These are phyloP conservation scores for Tanytarsus gracilentus DNA, from an alignment of 2,888 invertebrate genomes.

Conservation along the genomic window DNA sequence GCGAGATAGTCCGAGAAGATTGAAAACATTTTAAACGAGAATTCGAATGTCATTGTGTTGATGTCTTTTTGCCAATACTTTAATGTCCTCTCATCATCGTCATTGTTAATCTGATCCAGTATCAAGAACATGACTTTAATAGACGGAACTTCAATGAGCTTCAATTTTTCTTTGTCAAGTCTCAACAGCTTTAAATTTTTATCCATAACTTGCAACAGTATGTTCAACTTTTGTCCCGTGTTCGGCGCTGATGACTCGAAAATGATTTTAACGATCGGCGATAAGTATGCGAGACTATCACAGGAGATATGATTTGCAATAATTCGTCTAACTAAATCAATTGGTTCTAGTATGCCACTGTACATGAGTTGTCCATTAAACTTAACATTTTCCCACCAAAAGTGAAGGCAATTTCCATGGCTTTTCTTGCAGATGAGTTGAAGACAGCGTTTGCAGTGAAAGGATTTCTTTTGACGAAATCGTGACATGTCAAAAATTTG, in stretches of 20 bases:
- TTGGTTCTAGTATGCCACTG: not conserved
- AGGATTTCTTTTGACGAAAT: constrained; percentile 23
- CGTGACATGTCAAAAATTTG: constrained; percentile 17
- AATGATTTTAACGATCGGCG: constrained; percentile 16
- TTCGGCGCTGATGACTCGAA: constrained; percentile 1
- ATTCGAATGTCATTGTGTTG: constrained; percentile 9
- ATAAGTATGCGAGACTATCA: not conserved
- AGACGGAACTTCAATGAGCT: not conserved
- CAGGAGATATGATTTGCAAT: constrained; percentile 9
- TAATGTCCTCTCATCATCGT: constrained; percentile 14
- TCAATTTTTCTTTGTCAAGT: not conserved
- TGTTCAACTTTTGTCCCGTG: constrained; percentile 6
- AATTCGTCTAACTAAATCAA: constrained; percentile 2
- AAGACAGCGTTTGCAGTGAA: constrained; percentile 31
- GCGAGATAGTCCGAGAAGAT: constrained; percentile 5
- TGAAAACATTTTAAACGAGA: constrained; percentile 24
- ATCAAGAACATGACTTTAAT: constrained; percentile 22
- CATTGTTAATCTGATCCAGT: not conserved
- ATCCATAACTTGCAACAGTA: constrained; percentile 23
- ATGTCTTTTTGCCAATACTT: constrained; percentile 27
- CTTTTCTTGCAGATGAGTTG: constrained; percentile 35
- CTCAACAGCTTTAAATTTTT: constrained; percentile 13
- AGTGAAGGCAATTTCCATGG: not conserved
- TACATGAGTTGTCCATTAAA: constrained; percentile 3
- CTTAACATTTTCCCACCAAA: constrained; percentile 20